Base-by-base conservation (phyloP, 2,888 invertebrate species). In the Aethes cnicana region DNA sequence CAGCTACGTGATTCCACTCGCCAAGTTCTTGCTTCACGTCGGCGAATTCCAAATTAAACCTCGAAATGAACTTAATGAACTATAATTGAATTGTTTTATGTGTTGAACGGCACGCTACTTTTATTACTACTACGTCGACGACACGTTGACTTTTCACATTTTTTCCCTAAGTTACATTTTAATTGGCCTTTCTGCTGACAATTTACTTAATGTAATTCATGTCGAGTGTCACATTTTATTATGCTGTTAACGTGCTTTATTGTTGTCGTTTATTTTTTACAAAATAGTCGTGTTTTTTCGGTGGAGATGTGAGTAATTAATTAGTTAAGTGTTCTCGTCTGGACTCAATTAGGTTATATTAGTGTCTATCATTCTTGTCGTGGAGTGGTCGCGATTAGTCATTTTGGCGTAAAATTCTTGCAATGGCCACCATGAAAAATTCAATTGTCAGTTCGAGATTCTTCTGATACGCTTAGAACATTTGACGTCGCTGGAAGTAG, bases 21-120 rank as follows among this genome's bases (percentile, higher is more conserved):
- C 39, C 55, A 62, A 65, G 55, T 66, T 68, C 67, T 71, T 64
- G 60, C 64, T 55, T 52, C 36, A 74, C 76, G 72, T 74, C 54
- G 37, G 53, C 47, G 61, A 64, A 70, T 72, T 75, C 76, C 78
- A 78, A 78, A 73, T 75, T 74, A 69, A 77, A 71, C 72, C 70
- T 70, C 72, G 67, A 72, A 71, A 67, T 36, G 7, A 9, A 36
- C 17, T 44, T 44, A 50, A 44, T 50, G 43, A 17, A 17, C 28
- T 9, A 11, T 36, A 50, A 50, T 50, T 50, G 50, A 50, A 50
- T 44, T 44, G 43, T 50, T 50, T 50, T 32, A 50, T 36, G 17
- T 36, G 14, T 43, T 37, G 26, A 26, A 44, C 37, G 21, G 17
- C 23, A 37, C 49, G 50, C 50, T 43, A 44, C 44, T 36, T 50